Evolutionary conservation across 1,140 invertebrate species (phyloP).

Genomic region (Habropoda laboriosa): DNA sequence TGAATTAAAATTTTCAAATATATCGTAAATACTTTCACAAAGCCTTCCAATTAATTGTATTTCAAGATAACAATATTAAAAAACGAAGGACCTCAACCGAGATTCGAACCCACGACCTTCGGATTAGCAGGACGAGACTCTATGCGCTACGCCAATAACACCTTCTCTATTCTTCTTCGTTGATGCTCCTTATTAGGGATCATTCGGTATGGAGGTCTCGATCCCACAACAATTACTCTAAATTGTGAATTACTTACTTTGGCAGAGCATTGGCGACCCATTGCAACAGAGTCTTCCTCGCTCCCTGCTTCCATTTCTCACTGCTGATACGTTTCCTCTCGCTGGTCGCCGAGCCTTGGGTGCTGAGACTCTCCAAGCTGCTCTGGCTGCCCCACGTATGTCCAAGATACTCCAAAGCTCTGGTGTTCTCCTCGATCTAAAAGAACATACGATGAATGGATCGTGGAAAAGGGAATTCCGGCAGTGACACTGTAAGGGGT

Average conservation of each 20-base stretch:
- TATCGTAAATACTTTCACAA: too few relatives aligned
- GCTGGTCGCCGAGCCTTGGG: conserved; percentile 85
- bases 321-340: conserved; percentile 77
- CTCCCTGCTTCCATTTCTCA: conserved; percentile 93
- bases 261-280: conserved; percentile 97
- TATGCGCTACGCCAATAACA: too few relatives aligned
- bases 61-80: too few relatives aligned
- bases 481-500: background rate
- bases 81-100: too few relatives aligned
- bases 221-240: too few relatives aligned
- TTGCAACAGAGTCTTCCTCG: conserved; percentile 94
- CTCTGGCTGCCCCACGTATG: conserved; percentile 91
- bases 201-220: background rate
- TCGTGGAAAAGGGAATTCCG: too few relatives aligned
- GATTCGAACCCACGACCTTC: too few relatives aligned
- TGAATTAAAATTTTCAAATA: too few relatives aligned
- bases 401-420: conserved; percentile 92
- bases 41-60: too few relatives aligned
- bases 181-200: too few relatives aligned
- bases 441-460: conserved; percentile 51
- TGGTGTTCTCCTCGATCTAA: conserved; percentile 98
- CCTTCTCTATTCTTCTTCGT: too few relatives aligned
- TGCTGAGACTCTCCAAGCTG: conserved; percentile 89
- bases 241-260: conserved; percentile 86
- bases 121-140: too few relatives aligned